Base-by-base conservation (phyloP, 2,888 invertebrate genomes). In the Euplexia lucipara region DNA sequence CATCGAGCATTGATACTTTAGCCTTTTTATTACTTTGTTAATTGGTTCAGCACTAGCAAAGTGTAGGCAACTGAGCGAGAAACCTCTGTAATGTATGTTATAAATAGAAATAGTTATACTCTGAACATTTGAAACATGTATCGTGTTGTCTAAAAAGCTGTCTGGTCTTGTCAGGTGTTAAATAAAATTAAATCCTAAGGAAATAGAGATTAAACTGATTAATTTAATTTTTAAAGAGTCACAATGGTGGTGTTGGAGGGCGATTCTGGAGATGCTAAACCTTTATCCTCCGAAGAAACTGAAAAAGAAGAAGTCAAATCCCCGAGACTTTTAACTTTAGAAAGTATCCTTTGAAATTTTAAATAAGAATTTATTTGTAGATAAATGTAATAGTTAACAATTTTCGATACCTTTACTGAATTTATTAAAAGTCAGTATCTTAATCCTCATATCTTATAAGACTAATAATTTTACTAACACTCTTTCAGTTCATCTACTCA, bases 331-430 rank as follows among this genome's bases (percentile, higher is more conserved):
- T 86, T 96, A 82, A 90, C 95, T 68, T 88, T 96, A 90, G 96
- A 96, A 93, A 96, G 96, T 96, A 96, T 96, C 96, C 96, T 96
- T 96, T 95, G 20, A 45, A 35, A n/a, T 41, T 39, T n/a, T 1
- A 41, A 18, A 14, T 57, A n/a, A 20, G 5, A 32, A 41, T 41
- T 12, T 37, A 53, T 37, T 18, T 18, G 9, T 34, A 7, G 1
- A 22, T 10, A 14, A 9, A 9, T 9, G 2, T 22, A 22, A n/a
- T n/a, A n/a, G n/a, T n/a, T n/a, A n/a, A n/a, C n/a, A n/a, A n/a
- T n/a, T n/a, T n/a, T n/a, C n/a, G n/a, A n/a, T n/a, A 9, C 22
- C 20, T 22, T 2, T 3, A 16, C 20, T 16, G 3, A 9, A 34
- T 3, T 51, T 12, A 22, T 32, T 45, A 1, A 20, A 9, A 30